These are phyloP conservation scores for Pristionchus mayeri DNA, from an alignment of 2,888 invertebrate species.

Conservation along the genomic window DNA sequence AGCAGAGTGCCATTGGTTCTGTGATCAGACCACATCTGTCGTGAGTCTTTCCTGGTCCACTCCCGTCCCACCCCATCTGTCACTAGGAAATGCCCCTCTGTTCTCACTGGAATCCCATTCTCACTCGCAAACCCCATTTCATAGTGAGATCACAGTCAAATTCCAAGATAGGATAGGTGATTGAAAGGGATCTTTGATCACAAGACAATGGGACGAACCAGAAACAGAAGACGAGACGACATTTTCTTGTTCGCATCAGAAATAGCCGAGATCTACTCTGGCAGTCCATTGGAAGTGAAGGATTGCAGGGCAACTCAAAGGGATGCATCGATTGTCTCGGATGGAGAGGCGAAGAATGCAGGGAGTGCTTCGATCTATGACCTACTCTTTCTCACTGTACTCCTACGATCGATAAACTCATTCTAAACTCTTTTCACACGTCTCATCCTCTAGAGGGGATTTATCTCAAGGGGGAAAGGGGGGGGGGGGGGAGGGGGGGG, in stretches of 20 bases:
- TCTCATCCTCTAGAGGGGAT: background rate
- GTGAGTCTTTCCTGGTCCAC: constrained; percentile 52
- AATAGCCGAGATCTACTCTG: background rate
- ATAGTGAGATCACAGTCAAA: too few relatives aligned
- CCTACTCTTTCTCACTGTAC: background rate
- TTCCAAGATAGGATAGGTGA: too few relatives aligned
- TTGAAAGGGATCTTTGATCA: too few relatives aligned
- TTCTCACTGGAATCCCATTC: too few relatives aligned
- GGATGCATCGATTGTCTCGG: constrained; percentile 68
- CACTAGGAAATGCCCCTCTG: too few relatives aligned
- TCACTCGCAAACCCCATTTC: too few relatives aligned
- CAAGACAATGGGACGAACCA: too few relatives aligned
- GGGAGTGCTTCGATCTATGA: constrained; percentile 70
- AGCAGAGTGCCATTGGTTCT: constrained; percentile 72
- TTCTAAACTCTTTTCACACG: background rate
- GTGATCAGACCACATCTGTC: constrained; percentile 67
- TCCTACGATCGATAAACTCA: constrained; percentile 12
- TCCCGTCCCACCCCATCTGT: too few relatives aligned
- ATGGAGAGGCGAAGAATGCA: constrained; percentile 66
- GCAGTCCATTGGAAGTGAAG: background rate
- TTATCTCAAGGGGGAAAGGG: constrained; percentile 1
- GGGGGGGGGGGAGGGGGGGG: too few relatives aligned
- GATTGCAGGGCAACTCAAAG: background rate
- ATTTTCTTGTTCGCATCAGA: background rate
- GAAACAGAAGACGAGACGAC: too few relatives aligned